These are phyloP conservation scores for Balaeniceps rex DNA, from an alignment of 2,113 vertebrate species.

Conservation along the genomic window DNA sequence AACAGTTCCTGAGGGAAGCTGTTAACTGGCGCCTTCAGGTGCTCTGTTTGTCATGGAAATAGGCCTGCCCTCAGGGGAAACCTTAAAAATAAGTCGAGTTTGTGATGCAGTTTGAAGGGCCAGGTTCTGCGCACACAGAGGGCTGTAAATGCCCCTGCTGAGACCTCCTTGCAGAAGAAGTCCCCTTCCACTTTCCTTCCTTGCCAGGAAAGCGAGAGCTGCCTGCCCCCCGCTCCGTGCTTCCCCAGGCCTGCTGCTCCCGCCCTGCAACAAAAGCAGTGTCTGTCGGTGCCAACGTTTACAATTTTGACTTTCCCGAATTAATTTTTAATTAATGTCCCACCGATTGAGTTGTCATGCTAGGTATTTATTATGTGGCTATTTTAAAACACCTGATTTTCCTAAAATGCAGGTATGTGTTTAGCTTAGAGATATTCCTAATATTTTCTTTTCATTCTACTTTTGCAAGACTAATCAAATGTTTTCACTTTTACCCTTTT, in stretches of 20 bases:
- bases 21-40: neutral
- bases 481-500: neutral
- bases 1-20: neutral
- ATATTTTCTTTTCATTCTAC: neutral
- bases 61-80: neutral
- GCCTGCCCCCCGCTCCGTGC: fast-evolving
- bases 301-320: neutral
- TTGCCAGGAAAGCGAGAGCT: neutral
- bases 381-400: neutral
- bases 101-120: neutral
- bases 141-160: neutral
- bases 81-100: neutral
- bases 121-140: neutral
- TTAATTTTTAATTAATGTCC: neutral
- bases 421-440: neutral
- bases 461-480: neutral
- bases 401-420: neutral
- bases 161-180: neutral
- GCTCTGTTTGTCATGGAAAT: neutral
- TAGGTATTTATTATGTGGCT: neutral
- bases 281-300: neutral
- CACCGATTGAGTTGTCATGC: neutral
- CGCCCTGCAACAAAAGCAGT: neutral
- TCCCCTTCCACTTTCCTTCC: neutral
- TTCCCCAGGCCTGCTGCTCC: neutral